Conservation (phyloP, 2,888 invertebrate genomes). For the Eupeodes luniger region DNA sequence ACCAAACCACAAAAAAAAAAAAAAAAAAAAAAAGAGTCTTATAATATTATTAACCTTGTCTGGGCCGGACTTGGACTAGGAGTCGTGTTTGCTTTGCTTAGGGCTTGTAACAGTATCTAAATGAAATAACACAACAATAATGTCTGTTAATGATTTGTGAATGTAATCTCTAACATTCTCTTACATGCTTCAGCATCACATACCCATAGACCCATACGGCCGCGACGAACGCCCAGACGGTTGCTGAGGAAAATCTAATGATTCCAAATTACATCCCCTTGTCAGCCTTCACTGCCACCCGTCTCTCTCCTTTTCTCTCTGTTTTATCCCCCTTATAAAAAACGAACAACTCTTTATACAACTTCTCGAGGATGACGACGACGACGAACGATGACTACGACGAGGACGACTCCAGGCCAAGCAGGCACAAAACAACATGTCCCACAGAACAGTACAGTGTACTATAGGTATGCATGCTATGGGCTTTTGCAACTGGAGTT, state of each 20-base stretch:
- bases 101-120: slow-evolving; percentile 66
- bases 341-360: slow-evolving; percentile 20
- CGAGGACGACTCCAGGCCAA: slow-evolving; percentile 46
- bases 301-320: background rate
- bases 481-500: slow-evolving; percentile 54
- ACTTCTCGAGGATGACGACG: slow-evolving; percentile 22
- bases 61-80: slow-evolving; percentile 51
- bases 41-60: slow-evolving; percentile 70
- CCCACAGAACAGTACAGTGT: slow-evolving; percentile 41
- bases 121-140: slow-evolving; percentile 74
- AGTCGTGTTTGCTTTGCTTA: slow-evolving; percentile 30
- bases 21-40: slow-evolving; percentile 43
- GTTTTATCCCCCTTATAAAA: background rate
- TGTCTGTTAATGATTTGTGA: slow-evolving; percentile 75
- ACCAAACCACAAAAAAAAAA: background rate
- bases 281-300: slow-evolving; percentile 1
- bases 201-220: slow-evolving; percentile 31
- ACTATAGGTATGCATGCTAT: slow-evolving; percentile 50
- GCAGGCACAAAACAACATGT: slow-evolving; percentile 1
- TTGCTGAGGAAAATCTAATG: slow-evolving; percentile 69
- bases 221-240: slow-evolving; percentile 16
- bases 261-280: slow-evolving; percentile 67
- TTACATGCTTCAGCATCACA: slow-evolving; percentile 34
- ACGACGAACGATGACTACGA: slow-evolving; percentile 5
- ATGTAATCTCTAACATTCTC: slow-evolving; percentile 58